Conservation (phyloP, 2,113 vertebrate species). For the Saccopteryx leptura region DNA sequence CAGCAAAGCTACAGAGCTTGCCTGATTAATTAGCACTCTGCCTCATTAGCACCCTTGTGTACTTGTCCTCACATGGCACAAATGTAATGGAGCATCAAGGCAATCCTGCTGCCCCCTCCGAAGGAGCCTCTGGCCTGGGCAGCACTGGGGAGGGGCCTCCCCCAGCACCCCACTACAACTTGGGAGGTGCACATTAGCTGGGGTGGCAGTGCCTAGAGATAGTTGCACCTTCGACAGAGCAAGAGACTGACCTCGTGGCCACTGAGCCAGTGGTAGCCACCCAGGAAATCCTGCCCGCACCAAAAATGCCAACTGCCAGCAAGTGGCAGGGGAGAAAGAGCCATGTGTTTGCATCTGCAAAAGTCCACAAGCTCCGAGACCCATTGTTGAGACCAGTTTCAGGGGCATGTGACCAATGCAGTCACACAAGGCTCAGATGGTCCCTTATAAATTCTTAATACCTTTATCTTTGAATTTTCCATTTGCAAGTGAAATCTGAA, state of each 20-base stretch:
- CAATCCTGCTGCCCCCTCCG: fast-evolving
- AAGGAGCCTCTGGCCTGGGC: background rate
- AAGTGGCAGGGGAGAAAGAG: background rate
- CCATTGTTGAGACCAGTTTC: fast-evolving
- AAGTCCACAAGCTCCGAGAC: fast-evolving
- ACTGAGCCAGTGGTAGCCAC: background rate
- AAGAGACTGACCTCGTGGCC: background rate
- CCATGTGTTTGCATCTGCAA: fast-evolving
- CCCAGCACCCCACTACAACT: background rate
- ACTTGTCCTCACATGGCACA: background rate
- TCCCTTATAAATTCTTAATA: background rate
- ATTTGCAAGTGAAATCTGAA: background rate
- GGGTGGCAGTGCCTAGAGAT: background rate
- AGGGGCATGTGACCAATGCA: fast-evolving
- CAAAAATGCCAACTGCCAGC: background rate
- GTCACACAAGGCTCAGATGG: fast-evolving
- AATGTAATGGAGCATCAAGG: fast-evolving
- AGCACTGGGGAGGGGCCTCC: background rate
- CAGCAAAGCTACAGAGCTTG: conserved; percentile 20
- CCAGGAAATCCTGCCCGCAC: background rate
- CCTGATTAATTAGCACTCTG: conserved; percentile 76
- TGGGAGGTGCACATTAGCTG: background rate
- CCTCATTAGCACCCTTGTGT: conserved; percentile 72
- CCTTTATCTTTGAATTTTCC: background rate
- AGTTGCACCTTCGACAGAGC: background rate